Conservation (phyloP, 2,797 vertebrate species). For the Pogonophryne albipinna region DNA sequence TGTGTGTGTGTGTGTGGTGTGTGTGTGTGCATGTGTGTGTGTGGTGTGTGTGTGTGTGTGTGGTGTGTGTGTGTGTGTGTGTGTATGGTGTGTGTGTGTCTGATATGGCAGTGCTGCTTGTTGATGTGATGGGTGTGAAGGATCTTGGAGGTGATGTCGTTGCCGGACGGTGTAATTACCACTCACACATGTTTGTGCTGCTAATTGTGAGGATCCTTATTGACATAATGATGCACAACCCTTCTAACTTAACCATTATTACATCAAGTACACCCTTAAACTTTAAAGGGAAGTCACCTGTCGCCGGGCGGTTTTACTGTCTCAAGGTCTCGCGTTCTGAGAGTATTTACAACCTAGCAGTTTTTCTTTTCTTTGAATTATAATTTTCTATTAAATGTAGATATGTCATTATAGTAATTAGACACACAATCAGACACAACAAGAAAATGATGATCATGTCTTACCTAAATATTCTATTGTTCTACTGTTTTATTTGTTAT, state of each 20-base stretch:
- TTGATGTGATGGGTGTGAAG: slow-evolving; percentile 23
- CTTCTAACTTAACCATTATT: not conserved
- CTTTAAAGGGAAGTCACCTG: not conserved
- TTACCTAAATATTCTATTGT: not conserved
- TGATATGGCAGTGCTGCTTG: slow-evolving; percentile 3
- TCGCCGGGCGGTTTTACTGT: not conserved
- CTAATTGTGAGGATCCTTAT: not conserved
- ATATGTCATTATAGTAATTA: not conserved
- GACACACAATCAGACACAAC: not conserved
- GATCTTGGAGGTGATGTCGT: not conserved
- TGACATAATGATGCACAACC: not conserved
- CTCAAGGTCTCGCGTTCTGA: not conserved
- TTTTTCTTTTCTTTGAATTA: too few species aligned
- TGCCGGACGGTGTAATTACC: slow-evolving; percentile 9
- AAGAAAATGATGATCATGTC: not conserved
- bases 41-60: too few species aligned
- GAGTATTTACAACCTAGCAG: too few species aligned
- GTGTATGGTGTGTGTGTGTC: too few species aligned
- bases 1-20: not conserved
- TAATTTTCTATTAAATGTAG: too few species aligned
- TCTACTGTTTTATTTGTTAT: too few species aligned
- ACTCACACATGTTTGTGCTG: not conserved
- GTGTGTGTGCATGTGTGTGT: too few species aligned
- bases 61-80: too few species aligned
- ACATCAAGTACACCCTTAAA: not conserved